Evolutionary conservation across 2,797 vertebrate genomes (phyloP).

Genomic region (Synanceia verrucosa): DNA sequence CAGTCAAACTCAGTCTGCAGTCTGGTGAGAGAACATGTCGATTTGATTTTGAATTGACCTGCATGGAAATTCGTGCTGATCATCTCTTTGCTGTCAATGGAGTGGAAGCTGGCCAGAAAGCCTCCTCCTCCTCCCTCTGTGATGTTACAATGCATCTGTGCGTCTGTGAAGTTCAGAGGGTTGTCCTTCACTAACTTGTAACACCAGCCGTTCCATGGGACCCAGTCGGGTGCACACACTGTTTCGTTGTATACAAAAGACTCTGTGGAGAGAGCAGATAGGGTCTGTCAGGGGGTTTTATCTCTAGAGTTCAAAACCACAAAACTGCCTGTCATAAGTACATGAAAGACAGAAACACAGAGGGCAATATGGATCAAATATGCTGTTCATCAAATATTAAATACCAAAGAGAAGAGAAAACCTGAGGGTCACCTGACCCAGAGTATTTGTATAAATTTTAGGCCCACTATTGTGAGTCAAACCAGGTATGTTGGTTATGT

Average conservation of each 20-base stretch:
- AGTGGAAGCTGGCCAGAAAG: conserved; percentile 88
- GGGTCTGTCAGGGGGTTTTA: not conserved
- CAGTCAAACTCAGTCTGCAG: not conserved
- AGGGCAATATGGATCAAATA: not conserved
- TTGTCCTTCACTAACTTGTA: conserved; percentile 80
- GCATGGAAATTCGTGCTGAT: conserved; percentile 84
- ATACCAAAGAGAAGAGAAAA: not conserved
- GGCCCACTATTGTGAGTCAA: not conserved
- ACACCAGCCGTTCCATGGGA: conserved; percentile 88
- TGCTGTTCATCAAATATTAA: not conserved
- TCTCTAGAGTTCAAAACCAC: too few species aligned
- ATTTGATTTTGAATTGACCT: conserved; percentile 74
- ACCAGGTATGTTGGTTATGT: not conserved
- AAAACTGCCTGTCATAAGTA: too few species aligned
- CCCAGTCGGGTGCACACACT: conserved; percentile 84
- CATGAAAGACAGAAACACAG: not conserved
- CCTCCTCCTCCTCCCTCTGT: conserved; percentile 57
- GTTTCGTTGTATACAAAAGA: conserved; percentile 83
- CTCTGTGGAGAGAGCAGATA: conserved; percentile 69
- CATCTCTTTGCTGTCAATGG: conserved; percentile 89
- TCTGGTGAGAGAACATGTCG: not conserved
- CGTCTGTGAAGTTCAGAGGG: conserved; percentile 66
- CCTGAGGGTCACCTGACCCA: not conserved
- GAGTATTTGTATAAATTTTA: not conserved
- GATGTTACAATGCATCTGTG: conserved; percentile 75